Percentiles rank a stretch among this genome's conserved stretches.
Conservation (phyloP, 2,797 vertebrate genomes). For the Lacerta agilis region DNA sequence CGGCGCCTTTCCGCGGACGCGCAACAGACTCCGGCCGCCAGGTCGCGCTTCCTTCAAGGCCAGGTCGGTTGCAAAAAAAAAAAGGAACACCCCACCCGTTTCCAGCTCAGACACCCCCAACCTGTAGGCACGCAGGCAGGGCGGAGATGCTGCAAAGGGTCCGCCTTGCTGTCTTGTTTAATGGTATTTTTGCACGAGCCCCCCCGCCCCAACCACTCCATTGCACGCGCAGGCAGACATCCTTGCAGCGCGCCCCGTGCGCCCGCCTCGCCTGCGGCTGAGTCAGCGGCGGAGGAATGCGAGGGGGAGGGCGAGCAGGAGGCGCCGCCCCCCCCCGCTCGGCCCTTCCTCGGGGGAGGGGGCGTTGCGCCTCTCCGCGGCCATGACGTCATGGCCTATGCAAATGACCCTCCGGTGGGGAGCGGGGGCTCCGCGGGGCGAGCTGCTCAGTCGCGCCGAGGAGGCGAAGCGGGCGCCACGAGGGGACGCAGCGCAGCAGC, state of each 20-base stretch:
- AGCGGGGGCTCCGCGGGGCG: not conserved
- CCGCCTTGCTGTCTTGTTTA: too few relatives aligned
- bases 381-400: constrained; percentile 29
- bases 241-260: too few relatives aligned
- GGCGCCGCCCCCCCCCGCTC: not conserved
- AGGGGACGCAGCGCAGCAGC: not conserved
- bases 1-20: not conserved
- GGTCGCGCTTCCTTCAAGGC: too few relatives aligned
- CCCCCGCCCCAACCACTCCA: too few relatives aligned
- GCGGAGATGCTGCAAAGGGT: too few relatives aligned
- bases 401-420: not conserved
- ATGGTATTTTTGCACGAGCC: too few relatives aligned
- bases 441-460: not conserved
- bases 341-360: not conserved
- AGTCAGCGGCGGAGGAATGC: constrained; percentile 15
- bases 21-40: not conserved
- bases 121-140: too few relatives aligned
- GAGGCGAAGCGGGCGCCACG: not conserved
- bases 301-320: not conserved
- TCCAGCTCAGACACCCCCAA: too few relatives aligned
- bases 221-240: too few relatives aligned
- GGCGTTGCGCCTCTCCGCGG: constrained; percentile 5
- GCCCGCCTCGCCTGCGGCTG: not conserved
- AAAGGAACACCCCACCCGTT: too few relatives aligned
- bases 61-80: too few relatives aligned